Evolutionary conservation across 2,888 invertebrate species (phyloP).

Genomic region (Caprella mutica): DNA sequence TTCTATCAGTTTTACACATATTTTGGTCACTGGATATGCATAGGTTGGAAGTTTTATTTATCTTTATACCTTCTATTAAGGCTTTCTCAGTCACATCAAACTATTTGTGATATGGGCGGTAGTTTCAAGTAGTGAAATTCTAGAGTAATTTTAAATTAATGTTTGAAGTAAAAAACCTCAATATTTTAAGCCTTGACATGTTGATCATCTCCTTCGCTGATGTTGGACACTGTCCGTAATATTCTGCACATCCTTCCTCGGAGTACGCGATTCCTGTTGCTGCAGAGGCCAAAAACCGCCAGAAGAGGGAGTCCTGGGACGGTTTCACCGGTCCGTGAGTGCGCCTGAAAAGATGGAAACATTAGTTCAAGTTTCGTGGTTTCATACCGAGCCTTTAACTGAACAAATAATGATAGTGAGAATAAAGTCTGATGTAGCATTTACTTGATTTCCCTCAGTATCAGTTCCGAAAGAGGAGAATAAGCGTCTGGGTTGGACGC

Average conservation of each 20-base stretch:
- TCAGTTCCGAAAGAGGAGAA: slow-evolving; percentile 36
- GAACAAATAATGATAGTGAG: too few species aligned
- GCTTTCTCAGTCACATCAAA: too few species aligned
- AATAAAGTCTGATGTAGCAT: too few species aligned
- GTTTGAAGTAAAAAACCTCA: slow-evolving; percentile 37
- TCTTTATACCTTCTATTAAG: too few species aligned
- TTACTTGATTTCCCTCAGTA: slow-evolving; percentile 33
- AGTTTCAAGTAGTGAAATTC: too few species aligned
- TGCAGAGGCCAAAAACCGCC: slow-evolving; percentile 37
- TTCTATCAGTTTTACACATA: too few species aligned
- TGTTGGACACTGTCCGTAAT: slow-evolving; percentile 36
- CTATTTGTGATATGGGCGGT: too few species aligned
- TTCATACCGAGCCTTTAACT: too few species aligned
- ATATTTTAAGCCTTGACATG: slow-evolving; percentile 37
- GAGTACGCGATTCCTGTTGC: slow-evolving; percentile 36
- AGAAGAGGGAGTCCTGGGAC: slow-evolving; percentile 36
- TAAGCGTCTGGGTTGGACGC: slow-evolving; percentile 36
- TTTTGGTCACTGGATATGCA: too few species aligned
- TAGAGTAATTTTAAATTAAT: slow-evolving; percentile 36
- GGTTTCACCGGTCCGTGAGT: slow-evolving; percentile 34
- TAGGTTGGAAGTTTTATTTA: too few species aligned
- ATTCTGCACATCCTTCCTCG: slow-evolving; percentile 32
- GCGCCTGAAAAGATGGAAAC: slow-evolving; percentile 16
- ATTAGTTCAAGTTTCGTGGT: too few species aligned
- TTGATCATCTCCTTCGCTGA: slow-evolving; percentile 36